phyloP scores from a whole-genome alignment of 1,140 invertebrate species.

The Meteorus sp. region DNA sequence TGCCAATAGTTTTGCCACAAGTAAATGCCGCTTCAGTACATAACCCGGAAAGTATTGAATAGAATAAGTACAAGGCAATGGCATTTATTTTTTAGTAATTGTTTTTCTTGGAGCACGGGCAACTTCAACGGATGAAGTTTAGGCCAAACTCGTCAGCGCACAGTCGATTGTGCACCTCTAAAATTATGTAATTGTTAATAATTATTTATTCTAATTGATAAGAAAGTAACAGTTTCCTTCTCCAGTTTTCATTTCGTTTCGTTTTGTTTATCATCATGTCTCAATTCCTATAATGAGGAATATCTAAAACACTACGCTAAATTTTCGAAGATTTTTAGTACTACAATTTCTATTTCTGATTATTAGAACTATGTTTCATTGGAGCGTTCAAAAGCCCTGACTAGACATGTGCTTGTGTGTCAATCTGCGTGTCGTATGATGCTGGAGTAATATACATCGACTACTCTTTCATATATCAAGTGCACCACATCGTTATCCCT shows the following conservation, averaged over 20 bases:
- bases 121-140: constrained; percentile 42
- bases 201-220: constrained; percentile 37
- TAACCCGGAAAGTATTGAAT: constrained; percentile 20
- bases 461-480: not conserved
- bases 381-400: not conserved
- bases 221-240: constrained; percentile 44
- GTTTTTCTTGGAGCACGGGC: constrained; percentile 27
- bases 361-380: constrained; percentile 7
- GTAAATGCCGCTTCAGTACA: constrained; percentile 14
- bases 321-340: constrained; percentile 9
- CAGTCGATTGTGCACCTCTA: constrained; percentile 50
- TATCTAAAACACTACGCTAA: constrained; percentile 3
- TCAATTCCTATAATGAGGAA: constrained; percentile 55
- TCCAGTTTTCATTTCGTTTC: too few relatives aligned
- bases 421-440: too few relatives aligned
- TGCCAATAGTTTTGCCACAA: constrained; percentile 16
- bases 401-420: constrained; percentile 10
- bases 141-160: constrained; percentile 51
- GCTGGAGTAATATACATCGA: not conserved
- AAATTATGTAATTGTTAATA: constrained; percentile 35
- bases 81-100: too few relatives aligned
- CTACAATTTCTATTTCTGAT: constrained; percentile 15
- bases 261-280: constrained; percentile 30
- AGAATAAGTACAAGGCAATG: constrained; percentile 26
- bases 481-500: too few relatives aligned